Conservation (phyloP, 2,113 vertebrate genomes). For the Antennarius striatus region DNA sequence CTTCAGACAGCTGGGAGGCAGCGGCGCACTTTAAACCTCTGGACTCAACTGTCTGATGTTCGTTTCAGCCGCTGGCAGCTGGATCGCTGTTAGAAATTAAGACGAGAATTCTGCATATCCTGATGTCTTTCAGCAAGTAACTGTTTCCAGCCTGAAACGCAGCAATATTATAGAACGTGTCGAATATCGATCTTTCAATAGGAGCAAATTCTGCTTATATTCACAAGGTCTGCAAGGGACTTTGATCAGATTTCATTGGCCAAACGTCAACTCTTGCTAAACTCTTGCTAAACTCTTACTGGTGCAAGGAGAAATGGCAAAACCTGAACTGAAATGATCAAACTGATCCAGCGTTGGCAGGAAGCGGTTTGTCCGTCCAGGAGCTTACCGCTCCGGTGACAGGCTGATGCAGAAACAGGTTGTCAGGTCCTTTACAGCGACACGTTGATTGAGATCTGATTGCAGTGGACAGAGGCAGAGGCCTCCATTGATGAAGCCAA, state of each 20-base stretch:
- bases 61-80: no score
- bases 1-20: not conserved
- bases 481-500: slow-evolving; percentile 1
- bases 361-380: not conserved
- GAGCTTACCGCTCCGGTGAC: no score
- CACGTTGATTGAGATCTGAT: not conserved
- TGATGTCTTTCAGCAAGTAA: no score
- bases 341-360: not conserved
- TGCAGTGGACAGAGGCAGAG: no score
- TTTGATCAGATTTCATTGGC: not conserved
- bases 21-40: not conserved
- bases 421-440: not conserved
- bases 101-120: no score
- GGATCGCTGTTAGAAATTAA: no score
- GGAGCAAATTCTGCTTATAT: not conserved
- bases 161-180: no score
- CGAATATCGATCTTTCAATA: not conserved
- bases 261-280: not conserved
- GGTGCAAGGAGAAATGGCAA: not conserved
- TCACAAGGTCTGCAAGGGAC: not conserved
- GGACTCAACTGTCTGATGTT: not conserved
- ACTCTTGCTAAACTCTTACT: not conserved
- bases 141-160: no score
- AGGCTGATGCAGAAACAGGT: not conserved
- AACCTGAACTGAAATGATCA: not conserved